A percentile compares a stretch with the other conserved stretches of the same genome.
These are phyloP conservation scores for Gnatocerus cornutus DNA, from an alignment of 2,888 invertebrate genomes.

Conservation along the genomic window DNA sequence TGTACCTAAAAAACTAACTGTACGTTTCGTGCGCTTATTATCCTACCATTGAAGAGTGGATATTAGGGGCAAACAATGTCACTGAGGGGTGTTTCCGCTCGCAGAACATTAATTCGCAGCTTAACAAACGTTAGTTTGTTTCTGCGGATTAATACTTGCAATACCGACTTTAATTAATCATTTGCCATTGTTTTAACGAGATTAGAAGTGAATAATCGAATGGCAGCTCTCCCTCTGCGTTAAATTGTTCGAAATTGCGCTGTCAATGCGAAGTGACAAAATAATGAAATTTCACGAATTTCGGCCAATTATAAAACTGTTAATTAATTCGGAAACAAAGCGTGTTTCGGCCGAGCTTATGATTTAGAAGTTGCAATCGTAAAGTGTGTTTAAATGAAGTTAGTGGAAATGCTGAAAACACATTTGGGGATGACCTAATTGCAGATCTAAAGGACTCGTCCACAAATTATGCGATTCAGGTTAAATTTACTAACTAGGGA, in stretches of 20 bases:
- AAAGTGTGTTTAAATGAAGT: not conserved
- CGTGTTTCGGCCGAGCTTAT: not conserved
- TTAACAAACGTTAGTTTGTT: slow-evolving; percentile 22
- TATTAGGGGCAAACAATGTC: slow-evolving; percentile 23
- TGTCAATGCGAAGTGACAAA: not conserved
- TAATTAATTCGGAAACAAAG: not conserved
- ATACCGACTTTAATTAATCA: slow-evolving; percentile 20
- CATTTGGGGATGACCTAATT: slow-evolving; percentile 14
- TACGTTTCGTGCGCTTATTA: no score
- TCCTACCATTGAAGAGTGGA: slow-evolving; percentile 3
- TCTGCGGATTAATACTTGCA: slow-evolving; percentile 13
- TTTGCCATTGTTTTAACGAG: slow-evolving; percentile 9
- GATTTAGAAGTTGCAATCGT: not conserved
- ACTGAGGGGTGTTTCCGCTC: not conserved
- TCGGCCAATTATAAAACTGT: not conserved
- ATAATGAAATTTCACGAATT: slow-evolving; percentile 1
- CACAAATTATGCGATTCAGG: slow-evolving; percentile 9
- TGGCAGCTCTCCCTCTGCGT: not conserved
- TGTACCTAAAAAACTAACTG: no score
- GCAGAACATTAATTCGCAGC: slow-evolving; percentile 16
- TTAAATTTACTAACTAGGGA: slow-evolving; percentile 5
- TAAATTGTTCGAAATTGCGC: not conserved
- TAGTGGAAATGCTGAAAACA: slow-evolving; percentile 4
- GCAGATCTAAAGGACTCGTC: slow-evolving; percentile 7
- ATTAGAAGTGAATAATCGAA: not conserved